Base-by-base conservation (phyloP, 2,888 invertebrate species). In the Latrodectus elegans region DNA sequence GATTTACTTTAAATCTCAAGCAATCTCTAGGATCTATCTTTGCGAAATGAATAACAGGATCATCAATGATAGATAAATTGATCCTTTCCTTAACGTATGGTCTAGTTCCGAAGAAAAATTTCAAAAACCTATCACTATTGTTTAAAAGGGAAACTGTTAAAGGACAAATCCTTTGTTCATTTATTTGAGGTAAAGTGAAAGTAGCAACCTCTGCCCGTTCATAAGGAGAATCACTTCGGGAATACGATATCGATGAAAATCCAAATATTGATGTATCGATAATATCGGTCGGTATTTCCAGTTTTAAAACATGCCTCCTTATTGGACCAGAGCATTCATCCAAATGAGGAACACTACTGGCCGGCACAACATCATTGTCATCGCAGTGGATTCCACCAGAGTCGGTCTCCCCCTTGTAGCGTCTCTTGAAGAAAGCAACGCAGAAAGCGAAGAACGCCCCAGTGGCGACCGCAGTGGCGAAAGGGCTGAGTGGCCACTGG, bases 391-490 rank as follows among this genome's bases (percentile, higher is more conserved):
- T 78, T 70, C 73, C 4, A 73, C n/a, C 11, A 0, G 6, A 73
- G 6, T 73, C 73, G 15, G 81, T 67, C 49, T 73, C 49, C 53
- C 68, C 22, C 8, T 74, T 74, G 11, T 17, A 51, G 17, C 67
- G 72, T 14, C 72, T 52, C 26, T 77, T 86, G 71, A 70, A 72
- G 3, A 81, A 38, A 0, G 86, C 77, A 17, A 86, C 49, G 51
- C 76, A 86, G 49, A 81, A 81, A 15, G 86, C 86, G 22, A 86
- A 76, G 1, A 86, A 26, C 8, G 86, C 86, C 17, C 86, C 86
- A 8, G 81, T 76, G 2, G 86, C 81, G 22, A 86, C 17, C 1
- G 86, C 86, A 38, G 86, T 81, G 52, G 81, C 86, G 15, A 75
- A 81, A 67, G 86, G 86, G 60, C 86, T 77, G 72, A 81, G 72